Conservation (phyloP, 2,797 vertebrate genomes). For the Cryptoblepharus egeriae region DNA sequence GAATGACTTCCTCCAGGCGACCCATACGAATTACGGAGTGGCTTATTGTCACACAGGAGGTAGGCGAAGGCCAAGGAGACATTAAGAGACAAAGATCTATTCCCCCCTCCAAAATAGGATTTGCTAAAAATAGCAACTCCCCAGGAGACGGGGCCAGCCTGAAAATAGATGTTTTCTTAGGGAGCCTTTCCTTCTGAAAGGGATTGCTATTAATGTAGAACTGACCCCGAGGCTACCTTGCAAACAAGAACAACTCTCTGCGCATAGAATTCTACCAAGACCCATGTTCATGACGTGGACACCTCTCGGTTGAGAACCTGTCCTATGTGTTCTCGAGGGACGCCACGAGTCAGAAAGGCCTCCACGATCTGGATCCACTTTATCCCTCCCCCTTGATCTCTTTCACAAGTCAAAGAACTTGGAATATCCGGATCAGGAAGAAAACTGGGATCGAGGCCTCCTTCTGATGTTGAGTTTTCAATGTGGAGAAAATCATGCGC, state of each 20-base stretch:
- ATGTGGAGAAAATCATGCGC: too few relatives aligned
- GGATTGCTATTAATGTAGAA: conserved; percentile 75
- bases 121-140: conserved; percentile 75
- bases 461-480: not conserved
- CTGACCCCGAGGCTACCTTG: conserved; percentile 71
- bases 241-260: conserved; percentile 60
- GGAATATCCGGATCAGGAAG: not conserved
- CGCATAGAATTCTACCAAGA: conserved; percentile 53
- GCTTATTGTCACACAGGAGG: conserved; percentile 54
- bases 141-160: conserved; percentile 71
- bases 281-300: conserved; percentile 44
- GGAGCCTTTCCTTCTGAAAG: conserved; percentile 73
- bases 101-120: conserved; percentile 66
- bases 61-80: conserved; percentile 61
- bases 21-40: conserved; percentile 53
- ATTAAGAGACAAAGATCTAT: conserved; percentile 65
- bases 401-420: not conserved
- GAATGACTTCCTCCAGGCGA: conserved; percentile 55
- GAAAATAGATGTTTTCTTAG: conserved; percentile 75
- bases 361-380: not conserved
- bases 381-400: too few relatives aligned
- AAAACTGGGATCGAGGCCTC: not conserved
- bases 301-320: conserved; percentile 39
- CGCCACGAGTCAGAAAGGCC: not conserved
- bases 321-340: conserved; percentile 39